Evolutionary conservation across 2,113 vertebrate genomes (phyloP).

Genomic region (Oreochromis aureus): DNA sequence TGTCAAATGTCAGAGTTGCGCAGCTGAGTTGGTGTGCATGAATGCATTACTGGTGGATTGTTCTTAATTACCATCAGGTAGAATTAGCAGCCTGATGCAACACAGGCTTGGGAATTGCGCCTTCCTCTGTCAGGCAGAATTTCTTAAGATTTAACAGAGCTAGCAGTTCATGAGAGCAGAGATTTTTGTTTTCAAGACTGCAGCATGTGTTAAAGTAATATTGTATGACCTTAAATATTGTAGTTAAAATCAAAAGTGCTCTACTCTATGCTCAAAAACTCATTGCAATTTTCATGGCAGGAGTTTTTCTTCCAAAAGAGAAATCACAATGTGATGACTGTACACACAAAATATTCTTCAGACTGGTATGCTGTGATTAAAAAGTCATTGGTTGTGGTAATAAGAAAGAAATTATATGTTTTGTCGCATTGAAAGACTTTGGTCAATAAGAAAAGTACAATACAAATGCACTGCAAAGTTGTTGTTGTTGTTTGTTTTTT

Average conservation of each 20-base stretch:
- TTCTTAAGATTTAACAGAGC: background rate
- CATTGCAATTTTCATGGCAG: background rate
- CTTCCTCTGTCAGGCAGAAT: background rate
- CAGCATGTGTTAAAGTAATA: background rate
- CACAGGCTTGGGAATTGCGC: constrained; percentile 40
- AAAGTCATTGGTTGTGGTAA: background rate
- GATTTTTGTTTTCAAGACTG: background rate
- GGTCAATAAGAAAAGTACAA: background rate
- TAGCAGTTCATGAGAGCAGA: background rate
- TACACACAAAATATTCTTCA: background rate
- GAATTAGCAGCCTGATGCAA: constrained; percentile 54
- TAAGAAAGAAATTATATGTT: background rate
- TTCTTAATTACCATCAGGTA: constrained; percentile 70
- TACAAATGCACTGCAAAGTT: background rate
- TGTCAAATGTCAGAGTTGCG: constrained; percentile 42
- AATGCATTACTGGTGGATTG: constrained; percentile 46
- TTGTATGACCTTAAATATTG: background rate
- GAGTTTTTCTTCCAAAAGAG: background rate
- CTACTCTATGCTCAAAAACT: background rate
- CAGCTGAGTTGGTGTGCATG: constrained; percentile 33
- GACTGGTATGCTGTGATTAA: background rate
- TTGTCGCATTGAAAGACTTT: background rate
- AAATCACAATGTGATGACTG: background rate
- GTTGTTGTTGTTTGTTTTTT: background rate
- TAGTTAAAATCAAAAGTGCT: background rate